Percentiles rank a stretch among this genome's conserved stretches.
Evolutionary conservation across 2,113 vertebrate species (phyloP).

Genomic region (Zootoca vivipara): DNA sequence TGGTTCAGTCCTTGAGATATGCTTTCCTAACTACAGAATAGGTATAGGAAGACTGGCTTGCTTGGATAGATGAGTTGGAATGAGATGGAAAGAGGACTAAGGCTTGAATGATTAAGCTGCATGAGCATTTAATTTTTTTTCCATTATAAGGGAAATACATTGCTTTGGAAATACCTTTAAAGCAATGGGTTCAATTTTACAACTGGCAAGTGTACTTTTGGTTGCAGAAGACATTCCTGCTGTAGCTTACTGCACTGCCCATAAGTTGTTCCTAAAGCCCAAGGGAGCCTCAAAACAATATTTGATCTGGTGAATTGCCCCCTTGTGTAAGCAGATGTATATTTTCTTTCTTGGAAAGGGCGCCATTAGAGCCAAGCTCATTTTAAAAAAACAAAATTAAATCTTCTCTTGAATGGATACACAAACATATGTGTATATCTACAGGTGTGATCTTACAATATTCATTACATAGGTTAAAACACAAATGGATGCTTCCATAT

Average conservation of each 20-base stretch:
- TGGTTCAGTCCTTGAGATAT: too few relatives aligned
- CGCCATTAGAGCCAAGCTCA: not conserved
- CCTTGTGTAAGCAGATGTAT: not conserved
- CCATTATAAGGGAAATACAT: not conserved
- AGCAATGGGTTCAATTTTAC: not conserved
- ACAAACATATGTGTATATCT: slow-evolving; percentile 55
- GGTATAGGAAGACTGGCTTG: not conserved
- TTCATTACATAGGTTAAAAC: slow-evolving; percentile 53
- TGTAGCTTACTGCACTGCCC: not conserved
- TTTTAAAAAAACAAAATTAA: not conserved
- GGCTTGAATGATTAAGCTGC: not conserved
- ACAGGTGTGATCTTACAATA: slow-evolving; percentile 56
- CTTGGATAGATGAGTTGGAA: too few relatives aligned
- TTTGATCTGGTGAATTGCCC: not conserved
- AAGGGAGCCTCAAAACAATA: not conserved
- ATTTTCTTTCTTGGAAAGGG: not conserved
- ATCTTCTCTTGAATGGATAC: slow-evolving; percentile 22
- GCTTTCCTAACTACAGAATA: not conserved
- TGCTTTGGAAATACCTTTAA: not conserved
- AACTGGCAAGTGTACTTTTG: not conserved
- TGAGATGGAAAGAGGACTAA: not conserved
- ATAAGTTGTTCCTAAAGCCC: not conserved
- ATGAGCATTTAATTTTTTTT: not conserved
- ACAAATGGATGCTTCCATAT: slow-evolving; percentile 34
- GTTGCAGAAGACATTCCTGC: not conserved